Evolutionary conservation across 2,797 vertebrate genomes (phyloP), one percentile per base, ranked within the genome.

Genomic region (Acomys russatus): DNA sequence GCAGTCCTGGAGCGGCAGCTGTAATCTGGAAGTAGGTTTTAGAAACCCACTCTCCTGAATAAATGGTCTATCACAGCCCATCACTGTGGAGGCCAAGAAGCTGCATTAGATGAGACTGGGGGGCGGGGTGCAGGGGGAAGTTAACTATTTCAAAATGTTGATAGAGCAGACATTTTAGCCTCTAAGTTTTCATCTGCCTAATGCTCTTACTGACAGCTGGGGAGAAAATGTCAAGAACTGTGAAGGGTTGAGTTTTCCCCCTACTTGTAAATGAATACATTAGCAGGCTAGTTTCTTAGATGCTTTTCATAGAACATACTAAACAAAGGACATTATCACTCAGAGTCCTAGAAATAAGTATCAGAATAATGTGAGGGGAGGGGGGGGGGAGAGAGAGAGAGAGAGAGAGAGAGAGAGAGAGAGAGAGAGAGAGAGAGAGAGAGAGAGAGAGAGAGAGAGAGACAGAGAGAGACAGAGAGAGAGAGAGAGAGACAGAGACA

Each of bases 21-120:
- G 49, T 84, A 95, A 96, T 96, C 94, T 97, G 96, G 79, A 97
- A 96, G 94, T 97, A 89, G 94, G 73, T 92, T 97, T 96, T 91
- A 95, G 92, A 96, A 96, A 96, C 96, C 88, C 25, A 80, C 83
- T 95, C 63, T 76, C 28, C 54, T 90, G 85, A 89, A 94, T 93
- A 91, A 96, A 97, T 96, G 92, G 94, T 56, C 92, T 70, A 96
- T 95, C 96, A 96, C 64, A 89, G 77, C 44, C 91, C 90, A 92
- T 94, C 87, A 79, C 79, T 94, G 79, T 35, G 82, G 90, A 92
- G 88, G 82, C 78, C 93, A 93, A 79, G 90, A 96, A 94, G 86
- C 82, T 89, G 44, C 73, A 80, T 87, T 92, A 94, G 88, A 82
- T 84, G 85, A 63, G 74, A 76, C 54, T 35, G 96, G 74, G 63